phyloP scores from a whole-genome alignment of 2,888 invertebrate species.

The Thereva nobilitata region DNA sequence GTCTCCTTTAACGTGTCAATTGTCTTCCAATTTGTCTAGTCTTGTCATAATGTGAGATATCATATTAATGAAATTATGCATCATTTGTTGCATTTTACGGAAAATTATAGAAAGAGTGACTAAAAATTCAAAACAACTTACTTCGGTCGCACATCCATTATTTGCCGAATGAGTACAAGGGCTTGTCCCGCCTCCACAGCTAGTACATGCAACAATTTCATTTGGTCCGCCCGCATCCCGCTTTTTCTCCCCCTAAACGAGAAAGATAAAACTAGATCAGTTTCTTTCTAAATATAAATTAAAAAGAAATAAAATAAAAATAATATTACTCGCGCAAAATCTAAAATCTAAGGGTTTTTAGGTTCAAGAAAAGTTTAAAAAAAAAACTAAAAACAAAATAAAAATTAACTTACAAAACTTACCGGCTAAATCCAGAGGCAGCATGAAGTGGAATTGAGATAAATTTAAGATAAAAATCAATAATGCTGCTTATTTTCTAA shows the following conservation, averaged over 20 bases:
- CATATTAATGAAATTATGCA: no score
- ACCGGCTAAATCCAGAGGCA: slow-evolving; percentile 30
- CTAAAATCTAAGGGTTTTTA: no score
- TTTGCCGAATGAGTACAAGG: slow-evolving; percentile 85
- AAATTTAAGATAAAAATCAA: no score
- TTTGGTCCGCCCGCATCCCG: slow-evolving; percentile 77
- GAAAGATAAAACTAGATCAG: not conserved
- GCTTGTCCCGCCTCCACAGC: slow-evolving; percentile 73
- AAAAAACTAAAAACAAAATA: no score
- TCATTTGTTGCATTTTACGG: no score
- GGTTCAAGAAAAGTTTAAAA: no score
- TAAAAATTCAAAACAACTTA: slow-evolving; percentile 55
- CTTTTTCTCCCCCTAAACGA: slow-evolving; percentile 78
- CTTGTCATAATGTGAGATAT: no score
- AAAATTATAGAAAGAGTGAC: no score
- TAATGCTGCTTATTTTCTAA: no score
- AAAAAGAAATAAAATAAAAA: not conserved
- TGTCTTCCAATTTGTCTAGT: no score
- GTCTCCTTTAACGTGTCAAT: no score
- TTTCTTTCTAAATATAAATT: no score
- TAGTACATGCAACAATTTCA: slow-evolving; percentile 82
- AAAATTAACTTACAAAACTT: slow-evolving; percentile 1
- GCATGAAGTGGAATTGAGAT: slow-evolving; percentile 3
- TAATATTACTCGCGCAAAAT: not conserved
- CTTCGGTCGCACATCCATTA: slow-evolving; percentile 86